phyloP scores from a whole-genome alignment of 2,888 invertebrate genomes.

The Drosophila nigricruria region DNA sequence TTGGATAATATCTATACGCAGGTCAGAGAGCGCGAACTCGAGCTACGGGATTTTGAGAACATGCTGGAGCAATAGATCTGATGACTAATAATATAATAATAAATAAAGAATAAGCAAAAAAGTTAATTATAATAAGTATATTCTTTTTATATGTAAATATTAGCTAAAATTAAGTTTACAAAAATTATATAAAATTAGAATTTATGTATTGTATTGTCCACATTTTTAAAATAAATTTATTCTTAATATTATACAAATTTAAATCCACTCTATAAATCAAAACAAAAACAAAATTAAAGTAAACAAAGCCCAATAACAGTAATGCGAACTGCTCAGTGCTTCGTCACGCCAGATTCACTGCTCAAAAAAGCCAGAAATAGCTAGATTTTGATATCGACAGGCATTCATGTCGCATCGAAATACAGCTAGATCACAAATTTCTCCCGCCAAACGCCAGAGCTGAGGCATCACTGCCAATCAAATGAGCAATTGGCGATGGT shows the following conservation, averaged over 20 bases:
- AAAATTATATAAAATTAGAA: neutral
- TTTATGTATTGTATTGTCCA: neutral
- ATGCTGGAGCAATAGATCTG: slow-evolving; percentile 71
- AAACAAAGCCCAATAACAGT: neutral
- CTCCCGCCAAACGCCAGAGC: no score
- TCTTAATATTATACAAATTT: neutral
- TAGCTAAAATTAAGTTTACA: neutral
- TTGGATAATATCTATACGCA: slow-evolving; percentile 92
- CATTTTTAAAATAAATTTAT: neutral
- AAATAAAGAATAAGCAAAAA: neutral
- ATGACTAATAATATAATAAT: neutral
- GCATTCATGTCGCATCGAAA: no score
- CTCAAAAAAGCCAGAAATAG: no score
- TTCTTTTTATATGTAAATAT: neutral
- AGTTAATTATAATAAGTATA: neutral
- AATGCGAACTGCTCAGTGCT: no score
- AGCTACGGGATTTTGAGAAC: slow-evolving; percentile 85
- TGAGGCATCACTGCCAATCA: no score
- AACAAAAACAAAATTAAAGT: neutral
- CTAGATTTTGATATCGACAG: no score
- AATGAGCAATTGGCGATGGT: slow-evolving; percentile 1
- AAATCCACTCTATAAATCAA: neutral
- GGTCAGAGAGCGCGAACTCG: slow-evolving; percentile 92
- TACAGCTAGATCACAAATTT: no score
- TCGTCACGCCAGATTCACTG: no score